Base-by-base conservation (phyloP, 2,888 invertebrate genomes). In the Ectemnius cavifrons region DNA sequence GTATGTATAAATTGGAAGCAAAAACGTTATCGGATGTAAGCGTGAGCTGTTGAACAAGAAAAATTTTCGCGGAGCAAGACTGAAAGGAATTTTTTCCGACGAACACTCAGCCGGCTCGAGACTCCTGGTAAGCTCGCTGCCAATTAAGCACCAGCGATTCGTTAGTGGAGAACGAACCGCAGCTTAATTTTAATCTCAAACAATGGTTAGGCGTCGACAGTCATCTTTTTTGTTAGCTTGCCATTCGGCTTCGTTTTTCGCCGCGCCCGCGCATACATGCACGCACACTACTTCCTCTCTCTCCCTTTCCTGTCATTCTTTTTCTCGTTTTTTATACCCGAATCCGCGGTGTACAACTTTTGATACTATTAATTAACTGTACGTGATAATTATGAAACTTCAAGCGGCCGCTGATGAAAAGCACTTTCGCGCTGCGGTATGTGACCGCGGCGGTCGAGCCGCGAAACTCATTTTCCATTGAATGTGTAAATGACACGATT, bases 131-230 rank as follows among this genome's bases (percentile, higher is more conserved):
- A 37, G 56, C 45, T 71, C 60, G 67, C 23, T 72, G 68, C 71
- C 73, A 80, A 80, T 81, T 81, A 80, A 73, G 71, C n/a, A 62
- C 57, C 61, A 14, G 47, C 57, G 65, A 52, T 71, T 80, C 78
- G 78, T 81, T 81, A 80, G 64, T 60, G 49, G 71, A 60, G 63
- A 73, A 71, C 73, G 66, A 73, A 66, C 65, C 70, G 60, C 71
- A 70, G 70, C 67, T 80, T 80, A 68, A 78, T 78, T 80, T 80
- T 72, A 78, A 75, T 78, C 78, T 73, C 73, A 73, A 78, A 78
- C 80, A 80, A 68, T 73, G 68, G 69, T 68, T 59, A 67, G 68
- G 61, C 76, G 63, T 56, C n/a, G 61, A 56, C 62, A 60, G 52
- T 52, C 58, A 57, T 52, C 20, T 27, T 61, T 71, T 68, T 70